These are phyloP conservation scores for Drosophila barbarae DNA, from an alignment of 2,888 invertebrate genomes.

Conservation along the genomic window DNA sequence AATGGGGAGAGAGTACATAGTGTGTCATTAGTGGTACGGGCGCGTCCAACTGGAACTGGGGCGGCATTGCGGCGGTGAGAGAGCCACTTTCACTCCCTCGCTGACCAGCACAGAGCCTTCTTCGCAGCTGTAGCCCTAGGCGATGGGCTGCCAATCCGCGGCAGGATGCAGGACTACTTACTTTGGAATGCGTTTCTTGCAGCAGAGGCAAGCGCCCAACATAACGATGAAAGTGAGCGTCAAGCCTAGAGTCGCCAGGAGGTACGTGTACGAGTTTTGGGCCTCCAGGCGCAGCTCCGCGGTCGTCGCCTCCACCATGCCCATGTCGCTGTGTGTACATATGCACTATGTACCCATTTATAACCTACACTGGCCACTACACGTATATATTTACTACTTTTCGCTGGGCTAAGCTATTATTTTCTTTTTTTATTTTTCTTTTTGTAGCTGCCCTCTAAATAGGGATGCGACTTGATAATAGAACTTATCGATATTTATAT, in stretches of 20 bases:
- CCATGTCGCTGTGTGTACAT: constrained; percentile 48
- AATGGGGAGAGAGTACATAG: constrained; percentile 20
- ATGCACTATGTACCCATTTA: constrained; percentile 47
- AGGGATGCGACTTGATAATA: background rate
- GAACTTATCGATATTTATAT: background rate
- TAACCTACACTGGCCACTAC: constrained; percentile 18
- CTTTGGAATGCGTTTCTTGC: constrained; percentile 88
- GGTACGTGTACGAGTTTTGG: constrained; percentile 65
- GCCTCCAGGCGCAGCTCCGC: constrained; percentile 56
- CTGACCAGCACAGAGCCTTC: constrained; percentile 1
- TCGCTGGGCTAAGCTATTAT: constrained; percentile 44
- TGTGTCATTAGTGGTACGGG: constrained; percentile 45
- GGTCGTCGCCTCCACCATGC: constrained; percentile 59
- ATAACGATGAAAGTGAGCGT: constrained; percentile 80
- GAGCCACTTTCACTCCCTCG: constrained; percentile 61
- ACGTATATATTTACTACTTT: constrained; percentile 11
- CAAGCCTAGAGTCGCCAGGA: constrained; percentile 77
- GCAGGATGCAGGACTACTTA: constrained; percentile 79
- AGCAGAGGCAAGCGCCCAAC: constrained; percentile 86
- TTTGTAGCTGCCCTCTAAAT: constrained; percentile 8
- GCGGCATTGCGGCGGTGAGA: constrained; percentile 10
- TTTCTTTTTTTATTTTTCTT: constrained; percentile 45
- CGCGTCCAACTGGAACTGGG: constrained; percentile 64
- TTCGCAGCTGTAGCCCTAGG: background rate
- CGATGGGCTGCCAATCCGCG: no score